Evolutionary conservation across 2,113 vertebrate genomes (phyloP).

Genomic region (Emydocephalus ijimae): DNA sequence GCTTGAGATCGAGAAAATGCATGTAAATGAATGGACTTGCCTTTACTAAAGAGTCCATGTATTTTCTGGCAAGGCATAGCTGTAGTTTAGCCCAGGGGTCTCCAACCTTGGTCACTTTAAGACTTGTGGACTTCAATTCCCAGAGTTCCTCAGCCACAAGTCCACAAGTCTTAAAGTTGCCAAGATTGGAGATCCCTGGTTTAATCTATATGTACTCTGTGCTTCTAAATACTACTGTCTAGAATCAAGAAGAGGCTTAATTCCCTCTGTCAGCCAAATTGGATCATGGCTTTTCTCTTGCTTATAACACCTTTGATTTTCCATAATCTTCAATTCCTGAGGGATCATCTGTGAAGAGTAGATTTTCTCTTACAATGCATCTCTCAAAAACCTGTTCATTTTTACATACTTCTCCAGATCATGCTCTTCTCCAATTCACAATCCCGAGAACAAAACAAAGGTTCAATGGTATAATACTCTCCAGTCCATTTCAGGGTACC

Average conservation of each 20-base stretch:
- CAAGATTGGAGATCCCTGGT: too few relatives aligned
- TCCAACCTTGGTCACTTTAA: too few relatives aligned
- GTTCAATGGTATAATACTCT: background rate
- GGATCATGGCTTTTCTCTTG: background rate
- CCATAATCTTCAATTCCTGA: background rate
- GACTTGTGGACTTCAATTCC: too few relatives aligned
- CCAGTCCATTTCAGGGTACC: background rate
- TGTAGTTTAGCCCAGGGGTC: background rate
- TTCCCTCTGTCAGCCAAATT: background rate
- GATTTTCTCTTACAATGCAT: background rate
- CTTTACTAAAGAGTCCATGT: background rate
- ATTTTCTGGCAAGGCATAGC: background rate
- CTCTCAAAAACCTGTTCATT: background rate
- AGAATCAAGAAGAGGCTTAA: background rate
- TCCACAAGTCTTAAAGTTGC: too few relatives aligned
- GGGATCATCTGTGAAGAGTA: background rate
- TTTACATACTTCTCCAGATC: background rate
- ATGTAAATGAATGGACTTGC: too few relatives aligned
- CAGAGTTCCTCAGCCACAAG: too few relatives aligned
- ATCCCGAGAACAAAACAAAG: background rate
- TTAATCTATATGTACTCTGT: background rate
- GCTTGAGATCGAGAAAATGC: too few relatives aligned
- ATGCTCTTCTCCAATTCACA: background rate
- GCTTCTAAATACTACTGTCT: background rate
- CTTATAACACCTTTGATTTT: background rate